Percentiles rank a stretch among this genome's conserved stretches.
Evolutionary conservation across 1,140 invertebrate genomes (phyloP).

Genomic region (Drosophila melanogaster): Release_6_plus_ISO1_MT NT_037436.4:633501-634000

Average conservation of each 20-base stretch:
- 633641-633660: slow-evolving; percentile 45
- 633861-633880: background rate
- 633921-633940: slow-evolving; percentile 44
- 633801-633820: slow-evolving; percentile 1
- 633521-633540: slow-evolving; percentile 8
- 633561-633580: slow-evolving; percentile 29
- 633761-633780: too few species aligned
- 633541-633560: slow-evolving; percentile 2
- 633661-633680: slow-evolving; percentile 33
- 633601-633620: slow-evolving; percentile 35
- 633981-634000: slow-evolving; percentile 81
- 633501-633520: slow-evolving; percentile 49
- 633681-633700: background rate
- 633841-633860: too few species aligned
- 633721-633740: too few species aligned
- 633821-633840: background rate
- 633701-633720: too few species aligned
- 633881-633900: slow-evolving; percentile 32
- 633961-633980: slow-evolving; percentile 48
- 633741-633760: too few species aligned
- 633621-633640: slow-evolving; percentile 21
- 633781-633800: too few species aligned
- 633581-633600: slow-evolving; percentile 60
- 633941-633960: slow-evolving; percentile 31
- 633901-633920: slow-evolving; percentile 32